Base-by-base conservation (phyloP, 1,140 invertebrate genomes). In the Drosophila fuyamai region DNA sequence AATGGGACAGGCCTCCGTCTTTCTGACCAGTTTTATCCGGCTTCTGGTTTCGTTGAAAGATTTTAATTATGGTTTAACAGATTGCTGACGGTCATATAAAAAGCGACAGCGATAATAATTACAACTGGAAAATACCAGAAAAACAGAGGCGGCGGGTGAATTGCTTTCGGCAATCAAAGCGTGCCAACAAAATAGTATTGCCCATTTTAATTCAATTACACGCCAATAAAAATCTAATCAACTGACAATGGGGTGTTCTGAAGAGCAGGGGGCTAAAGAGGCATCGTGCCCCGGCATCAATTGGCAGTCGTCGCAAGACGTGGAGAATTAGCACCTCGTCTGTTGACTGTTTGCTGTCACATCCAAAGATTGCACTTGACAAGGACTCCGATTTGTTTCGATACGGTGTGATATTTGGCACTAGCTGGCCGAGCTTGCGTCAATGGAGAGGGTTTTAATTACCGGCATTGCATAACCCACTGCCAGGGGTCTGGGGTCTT, bases 51-150 rank as follows among this genome's bases (percentile, higher is more conserved):
- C 10, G 47, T 74, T 76, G 43, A 46, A 3, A 46, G 41, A 38
- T 38, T 23, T 35, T 36, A 62, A 59, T 18, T 65, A 18, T 14
- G 12, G 9, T 23, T 51, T 47, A 38, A 35, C 65, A 71, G 50
- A 32, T 76, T 48, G 59, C 44, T 51, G 36, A 18, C 36, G 56
- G 46, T 38, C 44, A 79, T 75, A 71, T 75, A 71, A 68, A 54
- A 51, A 54, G 35, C 58, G 48, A 50, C 32, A 27, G 40, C 44
- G 86, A 86, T 83, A 81, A 56, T 82, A 76, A 76, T 79, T 75
- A 56, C 48, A 88, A 91, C 88, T 91, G 89, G 88, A 91, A 91
- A 89, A 85, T 84, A 91, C 89, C 70, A 81, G 89, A 91, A 89
- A 70, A 70, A 16, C 43, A 38, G 44, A 41, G 56, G 55, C 55